A percentile compares a stretch with the other conserved stretches of the same genome.
Evolutionary conservation across 1,140 invertebrate genomes (phyloP).

Genomic region (Heliothis virescens): DNA sequence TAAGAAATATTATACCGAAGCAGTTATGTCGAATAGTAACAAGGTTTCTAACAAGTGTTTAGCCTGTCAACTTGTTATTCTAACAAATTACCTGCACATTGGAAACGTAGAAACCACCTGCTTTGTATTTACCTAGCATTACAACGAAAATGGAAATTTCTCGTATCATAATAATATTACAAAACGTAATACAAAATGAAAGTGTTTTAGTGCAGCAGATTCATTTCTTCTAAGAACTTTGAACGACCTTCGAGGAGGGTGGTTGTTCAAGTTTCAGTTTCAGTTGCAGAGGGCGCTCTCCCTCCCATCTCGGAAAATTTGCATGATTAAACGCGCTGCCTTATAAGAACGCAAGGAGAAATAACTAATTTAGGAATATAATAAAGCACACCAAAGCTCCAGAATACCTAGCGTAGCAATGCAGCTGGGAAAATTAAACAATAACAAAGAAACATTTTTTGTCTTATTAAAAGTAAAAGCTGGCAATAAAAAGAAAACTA

Average conservation of each 20-base stretch:
- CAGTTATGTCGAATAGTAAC: slow-evolving; percentile 16
- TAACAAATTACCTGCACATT: slow-evolving; percentile 30
- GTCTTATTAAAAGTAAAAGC: not conserved
- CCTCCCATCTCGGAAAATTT: slow-evolving; percentile 76
- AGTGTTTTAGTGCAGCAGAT: slow-evolving; percentile 80
- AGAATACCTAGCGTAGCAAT: not conserved
- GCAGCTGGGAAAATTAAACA: not conserved
- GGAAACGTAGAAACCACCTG: slow-evolving; percentile 29
- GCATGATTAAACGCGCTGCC: slow-evolving; percentile 76
- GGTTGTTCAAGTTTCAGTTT: slow-evolving; percentile 77
- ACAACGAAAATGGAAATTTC: slow-evolving; percentile 38
- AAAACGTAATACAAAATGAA: slow-evolving; percentile 71
- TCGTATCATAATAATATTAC: slow-evolving; percentile 42
- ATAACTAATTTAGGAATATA: slow-evolving; percentile 18
- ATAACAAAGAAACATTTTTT: not conserved
- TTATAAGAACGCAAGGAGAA: slow-evolving; percentile 49
- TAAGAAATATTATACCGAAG: slow-evolving; percentile 8
- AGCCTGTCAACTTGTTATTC: slow-evolving; percentile 39
- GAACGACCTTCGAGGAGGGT: slow-evolving; percentile 81
- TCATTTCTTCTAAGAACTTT: slow-evolving; percentile 81
- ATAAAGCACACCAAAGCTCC: not conserved
- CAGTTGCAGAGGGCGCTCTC: slow-evolving; percentile 68
- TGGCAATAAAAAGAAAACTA: not conserved
- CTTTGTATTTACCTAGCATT: slow-evolving; percentile 30
- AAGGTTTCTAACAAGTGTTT: slow-evolving; percentile 21